Evolutionary conservation across 2,888 invertebrate genomes (phyloP).

Genomic region (Neoascia interrupta): DNA sequence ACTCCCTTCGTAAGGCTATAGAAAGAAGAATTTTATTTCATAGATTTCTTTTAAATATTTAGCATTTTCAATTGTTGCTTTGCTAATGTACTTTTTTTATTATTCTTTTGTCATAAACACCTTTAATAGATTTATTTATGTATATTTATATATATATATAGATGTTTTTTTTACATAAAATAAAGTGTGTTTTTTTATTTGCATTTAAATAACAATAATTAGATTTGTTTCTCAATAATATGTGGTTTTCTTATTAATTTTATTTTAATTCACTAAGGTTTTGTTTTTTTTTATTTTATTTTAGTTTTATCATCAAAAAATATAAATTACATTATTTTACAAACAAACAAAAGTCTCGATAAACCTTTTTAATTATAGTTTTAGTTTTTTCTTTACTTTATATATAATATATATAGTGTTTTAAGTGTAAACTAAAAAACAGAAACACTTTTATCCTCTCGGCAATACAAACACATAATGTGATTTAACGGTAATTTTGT

Average conservation of each 20-base stretch:
- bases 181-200: conserved; percentile 37
- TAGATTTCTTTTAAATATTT: conserved; percentile 24
- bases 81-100: conserved; percentile 27
- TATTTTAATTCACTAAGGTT: conserved; percentile 57
- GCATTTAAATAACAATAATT: conserved; percentile 64
- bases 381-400: conserved; percentile 60
- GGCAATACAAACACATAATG: conserved; percentile 64
- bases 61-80: conserved; percentile 36
- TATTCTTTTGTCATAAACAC: conserved; percentile 35
- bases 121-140: conserved; percentile 49
- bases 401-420: conserved; percentile 43
- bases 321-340: conserved; percentile 69
- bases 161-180: conserved; percentile 53
- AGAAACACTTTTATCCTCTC: conserved; percentile 58
- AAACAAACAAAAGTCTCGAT: conserved; percentile 61
- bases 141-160: conserved; percentile 41
- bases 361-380: conserved; percentile 55
- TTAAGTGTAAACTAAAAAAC: conserved; percentile 45
- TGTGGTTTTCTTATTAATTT: conserved; percentile 17
- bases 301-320: conserved; percentile 64
- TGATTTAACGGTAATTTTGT: conserved; percentile 46
- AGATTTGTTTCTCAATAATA: conserved; percentile 27
- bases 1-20: conserved; percentile 48
- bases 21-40: conserved; percentile 53
- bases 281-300: conserved; percentile 35